phyloP scores from a whole-genome alignment of 1,140 invertebrate genomes.

The Lepidurus packardi region DNA sequence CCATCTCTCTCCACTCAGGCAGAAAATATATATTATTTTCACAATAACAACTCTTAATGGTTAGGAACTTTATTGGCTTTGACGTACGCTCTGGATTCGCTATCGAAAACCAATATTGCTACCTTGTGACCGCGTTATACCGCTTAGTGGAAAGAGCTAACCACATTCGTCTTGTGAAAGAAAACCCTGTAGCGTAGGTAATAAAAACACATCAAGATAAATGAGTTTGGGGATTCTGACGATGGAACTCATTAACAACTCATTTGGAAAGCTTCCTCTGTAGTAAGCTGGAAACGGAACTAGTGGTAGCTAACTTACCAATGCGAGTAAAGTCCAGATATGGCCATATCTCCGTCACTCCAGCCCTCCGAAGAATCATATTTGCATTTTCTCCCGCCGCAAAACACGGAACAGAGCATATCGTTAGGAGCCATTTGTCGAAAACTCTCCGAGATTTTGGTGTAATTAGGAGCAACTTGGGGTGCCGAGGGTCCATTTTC shows the following conservation, averaged over 20 bases:
- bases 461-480: slow-evolving; percentile 42
- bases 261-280: too few relatives aligned
- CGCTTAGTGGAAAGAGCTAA: background rate
- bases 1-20: too few relatives aligned
- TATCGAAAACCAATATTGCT: too few relatives aligned
- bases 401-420: slow-evolving; percentile 70
- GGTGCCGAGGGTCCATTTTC: slow-evolving; percentile 14
- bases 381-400: slow-evolving; percentile 72
- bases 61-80: too few relatives aligned
- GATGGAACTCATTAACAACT: background rate
- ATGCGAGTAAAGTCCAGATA: slow-evolving; percentile 73
- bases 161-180: background rate
- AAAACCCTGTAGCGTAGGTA: too few relatives aligned
- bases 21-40: too few relatives aligned
- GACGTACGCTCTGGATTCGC: too few relatives aligned
- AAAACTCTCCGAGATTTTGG: slow-evolving; percentile 53
- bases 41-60: too few relatives aligned
- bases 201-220: too few relatives aligned
- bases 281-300: background rate
- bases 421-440: slow-evolving; percentile 56
- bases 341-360: slow-evolving; percentile 60
- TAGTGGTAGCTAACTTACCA: slow-evolving; percentile 54
- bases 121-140: background rate
- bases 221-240: background rate
- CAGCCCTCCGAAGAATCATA: slow-evolving; percentile 66